Percentiles rank a stretch among this genome's conserved stretches.
These are phyloP conservation scores for Poeciliopsis paucimaculata DNA, from an alignment of 2,797 vertebrate genomes.

Conservation along the genomic window DNA sequence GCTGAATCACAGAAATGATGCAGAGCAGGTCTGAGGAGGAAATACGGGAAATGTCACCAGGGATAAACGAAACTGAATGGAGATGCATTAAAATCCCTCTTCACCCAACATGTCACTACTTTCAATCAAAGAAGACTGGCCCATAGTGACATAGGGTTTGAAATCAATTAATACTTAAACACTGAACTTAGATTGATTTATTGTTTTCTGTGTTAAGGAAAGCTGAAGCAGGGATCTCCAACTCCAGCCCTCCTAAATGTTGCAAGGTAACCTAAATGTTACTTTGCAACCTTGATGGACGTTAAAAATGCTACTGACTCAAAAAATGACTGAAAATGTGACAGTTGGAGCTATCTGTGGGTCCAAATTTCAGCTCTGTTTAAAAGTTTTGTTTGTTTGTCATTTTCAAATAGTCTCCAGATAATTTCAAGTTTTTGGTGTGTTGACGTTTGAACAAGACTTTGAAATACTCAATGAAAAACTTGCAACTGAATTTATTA, in stretches of 20 bases:
- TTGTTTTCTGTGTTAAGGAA: neutral
- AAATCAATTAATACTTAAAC: neutral
- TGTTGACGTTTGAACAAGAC: neutral
- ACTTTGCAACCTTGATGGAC: neutral
- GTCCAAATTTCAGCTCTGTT: neutral
- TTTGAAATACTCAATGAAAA: neutral
- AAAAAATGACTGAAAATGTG: neutral
- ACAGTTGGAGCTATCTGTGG: neutral
- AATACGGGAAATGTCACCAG: conserved; percentile 25
- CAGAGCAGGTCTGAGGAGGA: conserved; percentile 8
- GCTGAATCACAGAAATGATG: conserved; percentile 50
- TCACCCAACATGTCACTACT: neutral
- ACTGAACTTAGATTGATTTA: neutral
- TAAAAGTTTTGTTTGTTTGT: neutral
- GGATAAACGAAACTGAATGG: neutral
- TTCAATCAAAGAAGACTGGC: neutral
- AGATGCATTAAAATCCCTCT: neutral
- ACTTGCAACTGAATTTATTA: neutral
- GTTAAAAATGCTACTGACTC: neutral
- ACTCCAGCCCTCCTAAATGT: neutral
- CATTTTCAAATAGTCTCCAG: neutral
- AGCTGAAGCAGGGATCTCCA: neutral
- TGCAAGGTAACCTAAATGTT: neutral
- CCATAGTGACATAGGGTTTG: neutral
- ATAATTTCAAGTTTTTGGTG: neutral